Conservation (phyloP, 1,140 invertebrate genomes). For the Tenebrio molitor region DNA sequence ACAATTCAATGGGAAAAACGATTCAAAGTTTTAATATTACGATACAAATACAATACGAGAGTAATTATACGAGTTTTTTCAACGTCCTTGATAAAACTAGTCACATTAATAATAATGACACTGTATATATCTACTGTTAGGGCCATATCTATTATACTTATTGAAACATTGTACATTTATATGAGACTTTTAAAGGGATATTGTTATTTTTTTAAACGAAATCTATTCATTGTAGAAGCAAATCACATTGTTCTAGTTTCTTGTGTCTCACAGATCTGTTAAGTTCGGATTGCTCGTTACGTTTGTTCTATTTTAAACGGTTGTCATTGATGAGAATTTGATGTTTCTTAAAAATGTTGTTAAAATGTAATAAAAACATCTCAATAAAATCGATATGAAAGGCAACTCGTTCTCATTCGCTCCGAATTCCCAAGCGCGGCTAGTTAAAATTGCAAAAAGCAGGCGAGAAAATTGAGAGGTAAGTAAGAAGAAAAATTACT, state of each 20-base stretch:
- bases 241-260: constrained; percentile 28
- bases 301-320: constrained; percentile 10
- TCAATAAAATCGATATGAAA: constrained; percentile 37
- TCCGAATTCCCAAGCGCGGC: too few relatives aligned
- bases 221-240: constrained; percentile 18
- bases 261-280: constrained; percentile 17
- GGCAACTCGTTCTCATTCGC: not conserved
- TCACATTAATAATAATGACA: not conserved
- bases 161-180: constrained; percentile 36
- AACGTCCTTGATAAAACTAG: constrained; percentile 15
- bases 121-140: constrained; percentile 27
- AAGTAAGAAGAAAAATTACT: too few relatives aligned
- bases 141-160: constrained; percentile 37
- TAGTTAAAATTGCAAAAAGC: too few relatives aligned
- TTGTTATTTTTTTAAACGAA: constrained; percentile 40
- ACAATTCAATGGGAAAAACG: too few relatives aligned
- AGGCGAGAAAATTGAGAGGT: too few relatives aligned
- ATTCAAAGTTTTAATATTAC: not conserved
- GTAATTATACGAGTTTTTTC: constrained; percentile 35
- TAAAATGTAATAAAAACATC: constrained; percentile 47
- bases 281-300: not conserved
- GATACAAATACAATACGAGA: constrained; percentile 16
- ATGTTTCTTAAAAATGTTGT: constrained; percentile 46
- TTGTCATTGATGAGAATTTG: constrained; percentile 40
- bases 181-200: constrained; percentile 16